A percentile compares a stretch with the other conserved stretches of the same genome.
phyloP scores from a whole-genome alignment of 2,797 vertebrate species.

The Synaphobranchus kaupii region DNA sequence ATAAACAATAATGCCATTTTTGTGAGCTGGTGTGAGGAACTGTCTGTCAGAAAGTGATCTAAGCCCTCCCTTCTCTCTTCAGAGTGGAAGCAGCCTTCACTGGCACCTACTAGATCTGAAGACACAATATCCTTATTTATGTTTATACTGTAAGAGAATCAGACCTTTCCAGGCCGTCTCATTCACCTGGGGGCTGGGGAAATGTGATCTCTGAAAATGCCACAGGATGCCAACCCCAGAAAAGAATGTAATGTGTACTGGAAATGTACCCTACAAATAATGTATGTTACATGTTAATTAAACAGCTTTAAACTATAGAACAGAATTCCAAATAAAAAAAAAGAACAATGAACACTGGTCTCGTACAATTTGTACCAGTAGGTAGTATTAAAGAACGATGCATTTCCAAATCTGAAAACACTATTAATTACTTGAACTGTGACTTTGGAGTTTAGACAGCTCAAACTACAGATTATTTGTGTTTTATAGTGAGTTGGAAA shows the following conservation, averaged over 20 bases:
- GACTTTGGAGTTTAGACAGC: background rate
- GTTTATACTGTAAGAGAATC: constrained; percentile 12
- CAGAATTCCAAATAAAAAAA: background rate
- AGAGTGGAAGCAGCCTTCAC: background rate
- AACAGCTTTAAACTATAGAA: background rate
- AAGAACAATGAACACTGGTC: background rate
- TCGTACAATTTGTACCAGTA: background rate
- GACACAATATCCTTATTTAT: constrained; percentile 23
- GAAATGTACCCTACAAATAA: constrained; percentile 18
- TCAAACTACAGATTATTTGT: constrained; percentile 16
- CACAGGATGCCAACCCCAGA: background rate
- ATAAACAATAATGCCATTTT: constrained; percentile 40
- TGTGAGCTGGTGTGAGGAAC: background rate
- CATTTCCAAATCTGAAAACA: background rate
- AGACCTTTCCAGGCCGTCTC: constrained; percentile 9
- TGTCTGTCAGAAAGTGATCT: constrained; percentile 10
- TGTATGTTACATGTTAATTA: background rate
- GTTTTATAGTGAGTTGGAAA: constrained; percentile 16
- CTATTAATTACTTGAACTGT: background rate
- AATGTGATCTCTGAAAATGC: constrained; percentile 9
- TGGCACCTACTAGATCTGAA: constrained; percentile 18
- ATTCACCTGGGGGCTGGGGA: background rate
- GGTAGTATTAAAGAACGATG: background rate
- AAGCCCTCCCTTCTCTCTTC: background rate
- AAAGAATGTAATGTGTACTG: background rate